Percentiles rank a stretch among this genome's conserved stretches.
Evolutionary conservation across 37 sponge, comb jelly and placozoan genomes (phyloP).

Genomic region (Beroe forskalii): DNA sequence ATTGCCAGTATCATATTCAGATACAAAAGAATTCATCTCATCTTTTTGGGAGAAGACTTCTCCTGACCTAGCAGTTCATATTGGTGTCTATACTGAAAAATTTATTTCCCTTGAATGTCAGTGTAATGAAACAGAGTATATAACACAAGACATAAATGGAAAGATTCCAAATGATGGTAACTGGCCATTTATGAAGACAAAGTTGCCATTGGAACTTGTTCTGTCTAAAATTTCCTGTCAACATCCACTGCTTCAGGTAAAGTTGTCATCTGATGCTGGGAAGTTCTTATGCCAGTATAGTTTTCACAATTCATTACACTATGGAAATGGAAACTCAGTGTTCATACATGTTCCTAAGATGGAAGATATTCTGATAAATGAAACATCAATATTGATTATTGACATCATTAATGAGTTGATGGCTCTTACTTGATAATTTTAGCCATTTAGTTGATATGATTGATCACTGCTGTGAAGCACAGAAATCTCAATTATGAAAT

Average conservation of each 20-base stretch:
- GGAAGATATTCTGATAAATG: background rate
- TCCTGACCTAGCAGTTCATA: background rate
- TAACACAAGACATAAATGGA: background rate
- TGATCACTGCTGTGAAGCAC: too few relatives aligned
- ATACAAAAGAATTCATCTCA: conserved; percentile 11
- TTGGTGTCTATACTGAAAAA: conserved; percentile 35
- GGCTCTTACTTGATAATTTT: too few relatives aligned
- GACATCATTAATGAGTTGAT: background rate
- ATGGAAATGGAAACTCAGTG: conserved; percentile 30
- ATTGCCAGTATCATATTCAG: background rate
- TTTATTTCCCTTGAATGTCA: conserved; percentile 20
- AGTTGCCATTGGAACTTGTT: background rate
- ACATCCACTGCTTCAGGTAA: background rate
- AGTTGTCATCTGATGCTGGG: background rate
- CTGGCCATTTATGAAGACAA: background rate
- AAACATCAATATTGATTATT: background rate
- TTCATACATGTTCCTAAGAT: conserved; percentile 35
- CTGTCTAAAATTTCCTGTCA: background rate
- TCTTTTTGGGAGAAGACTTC: background rate
- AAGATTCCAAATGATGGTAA: conserved; percentile 18
- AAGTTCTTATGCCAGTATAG: conserved; percentile 20
- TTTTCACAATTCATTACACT: background rate
- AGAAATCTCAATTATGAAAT: too few relatives aligned
- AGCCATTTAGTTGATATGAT: too few relatives aligned
- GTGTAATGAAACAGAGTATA: conserved; percentile 25